These are phyloP conservation scores for Aptenodytes forsteri DNA, from an alignment of 2,113 vertebrate genomes.

Conservation along the genomic window DNA sequence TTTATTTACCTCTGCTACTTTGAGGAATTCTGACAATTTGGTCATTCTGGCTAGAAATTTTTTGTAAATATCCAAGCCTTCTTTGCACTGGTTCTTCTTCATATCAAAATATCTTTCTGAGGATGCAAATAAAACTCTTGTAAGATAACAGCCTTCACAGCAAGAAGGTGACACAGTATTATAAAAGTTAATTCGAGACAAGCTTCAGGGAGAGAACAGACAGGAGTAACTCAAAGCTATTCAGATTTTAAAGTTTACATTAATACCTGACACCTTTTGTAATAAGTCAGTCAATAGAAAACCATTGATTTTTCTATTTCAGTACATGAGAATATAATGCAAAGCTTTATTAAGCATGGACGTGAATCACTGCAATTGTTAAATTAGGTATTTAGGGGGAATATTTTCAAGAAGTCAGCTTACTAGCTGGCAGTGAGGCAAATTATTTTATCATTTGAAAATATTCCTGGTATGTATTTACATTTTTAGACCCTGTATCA, in stretches of 20 bases:
- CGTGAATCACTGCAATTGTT: not conserved
- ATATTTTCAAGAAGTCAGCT: not conserved
- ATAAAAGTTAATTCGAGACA: not conserved
- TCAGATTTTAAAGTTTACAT: not conserved
- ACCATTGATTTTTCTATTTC: not conserved
- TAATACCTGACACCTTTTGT: not conserved
- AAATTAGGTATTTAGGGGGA: not conserved
- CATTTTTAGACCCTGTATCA: not conserved
- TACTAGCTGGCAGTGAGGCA: not conserved
- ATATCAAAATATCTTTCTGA: slow-evolving; percentile 82
- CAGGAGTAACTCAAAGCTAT: not conserved
- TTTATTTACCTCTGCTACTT: slow-evolving; percentile 76
- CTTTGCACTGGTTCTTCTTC: slow-evolving; percentile 81
- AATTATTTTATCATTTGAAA: not conserved
- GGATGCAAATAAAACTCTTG: slow-evolving; percentile 26
- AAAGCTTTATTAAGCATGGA: not conserved
- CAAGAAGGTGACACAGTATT: not conserved
- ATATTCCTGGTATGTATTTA: not conserved
- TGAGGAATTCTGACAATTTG: slow-evolving; percentile 78
- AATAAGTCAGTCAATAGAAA: not conserved
- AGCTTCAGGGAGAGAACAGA: not conserved
- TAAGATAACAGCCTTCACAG: not conserved
- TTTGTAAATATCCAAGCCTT: slow-evolving; percentile 83
- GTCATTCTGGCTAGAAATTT: slow-evolving; percentile 78
- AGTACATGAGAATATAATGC: not conserved